phyloP scores from a whole-genome alignment of 1,140 invertebrate species.

The Anagrus nilaparvatae region DNA sequence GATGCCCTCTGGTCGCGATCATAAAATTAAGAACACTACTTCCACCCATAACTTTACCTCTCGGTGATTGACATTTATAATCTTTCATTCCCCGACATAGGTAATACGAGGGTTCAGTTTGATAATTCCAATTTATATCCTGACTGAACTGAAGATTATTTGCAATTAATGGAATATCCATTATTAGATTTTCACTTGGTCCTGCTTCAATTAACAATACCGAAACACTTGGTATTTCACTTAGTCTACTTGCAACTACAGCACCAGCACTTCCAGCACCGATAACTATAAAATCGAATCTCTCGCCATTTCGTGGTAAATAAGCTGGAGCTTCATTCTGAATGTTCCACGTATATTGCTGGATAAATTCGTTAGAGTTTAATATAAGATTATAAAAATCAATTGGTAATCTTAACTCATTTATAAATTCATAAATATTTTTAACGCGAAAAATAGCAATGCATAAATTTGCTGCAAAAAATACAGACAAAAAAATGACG shows the following conservation, averaged over 20 bases:
- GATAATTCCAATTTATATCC: slow-evolving; percentile 58
- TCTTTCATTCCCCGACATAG: slow-evolving; percentile 41
- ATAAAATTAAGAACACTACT: slow-evolving; percentile 82
- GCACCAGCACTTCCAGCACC: slow-evolving; percentile 67
- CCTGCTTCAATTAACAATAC: slow-evolving; percentile 63
- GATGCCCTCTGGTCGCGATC: slow-evolving; percentile 77
- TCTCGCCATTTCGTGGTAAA: slow-evolving; percentile 23
- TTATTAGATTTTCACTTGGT: slow-evolving; percentile 43
- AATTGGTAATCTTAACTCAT: too few relatives aligned
- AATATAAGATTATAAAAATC: too few relatives aligned
- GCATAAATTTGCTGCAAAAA: too few relatives aligned
- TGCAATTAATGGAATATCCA: slow-evolving; percentile 57
- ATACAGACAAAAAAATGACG: too few relatives aligned
- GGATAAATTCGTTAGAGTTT: too few relatives aligned
- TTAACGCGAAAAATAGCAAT: too few relatives aligned
- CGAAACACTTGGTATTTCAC: slow-evolving; percentile 44
- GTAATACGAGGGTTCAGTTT: slow-evolving; percentile 46
- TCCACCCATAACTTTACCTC: slow-evolving; percentile 73
- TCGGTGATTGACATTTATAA: slow-evolving; percentile 54
- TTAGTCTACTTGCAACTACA: slow-evolving; percentile 54
- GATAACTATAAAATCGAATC: slow-evolving; percentile 55
- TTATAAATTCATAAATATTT: too few relatives aligned
- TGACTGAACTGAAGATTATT: slow-evolving; percentile 50
- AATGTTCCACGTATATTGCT: too few relatives aligned
- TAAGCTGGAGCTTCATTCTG: too few relatives aligned